These are phyloP conservation scores for Polymixis lichenea DNA, from an alignment of 2,888 invertebrate genomes.

Conservation along the genomic window DNA sequence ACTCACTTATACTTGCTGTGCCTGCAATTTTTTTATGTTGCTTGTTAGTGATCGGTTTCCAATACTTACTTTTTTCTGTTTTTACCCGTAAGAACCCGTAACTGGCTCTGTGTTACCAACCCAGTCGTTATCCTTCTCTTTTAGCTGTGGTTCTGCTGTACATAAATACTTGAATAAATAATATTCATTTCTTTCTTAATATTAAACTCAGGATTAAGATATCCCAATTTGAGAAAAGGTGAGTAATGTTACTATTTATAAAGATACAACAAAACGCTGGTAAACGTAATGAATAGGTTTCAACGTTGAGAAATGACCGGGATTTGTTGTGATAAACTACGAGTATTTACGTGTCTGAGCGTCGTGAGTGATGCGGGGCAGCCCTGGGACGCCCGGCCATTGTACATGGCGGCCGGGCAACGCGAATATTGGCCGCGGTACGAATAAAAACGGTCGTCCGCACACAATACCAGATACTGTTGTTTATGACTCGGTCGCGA, in stretches of 20 bases:
- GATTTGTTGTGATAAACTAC: slow-evolving; percentile 59
- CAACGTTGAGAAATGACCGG: slow-evolving; percentile 47
- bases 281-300: slow-evolving; percentile 37
- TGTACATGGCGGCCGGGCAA: slow-evolving; percentile 46
- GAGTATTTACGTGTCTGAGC: slow-evolving; percentile 45
- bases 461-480: slow-evolving; percentile 36
- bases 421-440: slow-evolving; percentile 27
- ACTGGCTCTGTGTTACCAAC: neutral
- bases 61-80: neutral
- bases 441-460: slow-evolving; percentile 37
- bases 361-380: slow-evolving; percentile 55
- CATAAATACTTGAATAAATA: neutral
- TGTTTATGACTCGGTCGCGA: slow-evolving; percentile 36
- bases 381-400: slow-evolving; percentile 37
- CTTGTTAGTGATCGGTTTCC: neutral
- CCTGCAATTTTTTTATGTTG: neutral
- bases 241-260: slow-evolving; percentile 44
- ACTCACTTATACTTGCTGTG: neutral
- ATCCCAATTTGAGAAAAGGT: slow-evolving; percentile 12
- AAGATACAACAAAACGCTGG: slow-evolving; percentile 41
- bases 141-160: neutral
- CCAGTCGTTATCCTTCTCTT: neutral
- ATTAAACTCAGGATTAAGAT: slow-evolving; percentile 11
- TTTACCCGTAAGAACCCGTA: neutral
- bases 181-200: slow-evolving; percentile 4